Conservation (phyloP, 2,113 vertebrate species). For the Plestiodon gilberti region DNA sequence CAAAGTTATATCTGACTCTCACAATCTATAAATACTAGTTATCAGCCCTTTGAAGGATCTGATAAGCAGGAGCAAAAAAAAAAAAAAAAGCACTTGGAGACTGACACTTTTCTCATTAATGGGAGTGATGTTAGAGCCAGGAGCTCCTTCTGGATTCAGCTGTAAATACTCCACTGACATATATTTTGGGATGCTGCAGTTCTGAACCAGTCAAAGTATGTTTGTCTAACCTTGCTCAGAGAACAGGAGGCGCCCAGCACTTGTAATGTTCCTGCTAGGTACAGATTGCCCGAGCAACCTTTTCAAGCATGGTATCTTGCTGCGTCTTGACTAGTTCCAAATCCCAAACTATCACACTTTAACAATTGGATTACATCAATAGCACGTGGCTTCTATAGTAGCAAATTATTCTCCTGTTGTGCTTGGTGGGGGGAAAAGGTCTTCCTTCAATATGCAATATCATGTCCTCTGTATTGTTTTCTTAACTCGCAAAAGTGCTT, state of each 20-base stretch:
- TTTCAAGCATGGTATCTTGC: conserved; percentile 52
- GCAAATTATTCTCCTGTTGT: conserved; percentile 43
- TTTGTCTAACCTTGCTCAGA: conserved; percentile 61
- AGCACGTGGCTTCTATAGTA: conserved; percentile 50
- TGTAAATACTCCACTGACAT: conserved; percentile 76
- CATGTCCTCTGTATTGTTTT: conserved; percentile 25
- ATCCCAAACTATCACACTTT: conserved; percentile 49
- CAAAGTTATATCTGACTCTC: conserved; percentile 79
- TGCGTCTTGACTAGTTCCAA: conserved; percentile 62
- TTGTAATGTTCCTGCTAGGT: conserved; percentile 53
- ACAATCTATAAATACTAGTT: conserved; percentile 80
- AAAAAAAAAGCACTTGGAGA: conserved; percentile 67
- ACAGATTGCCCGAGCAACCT: conserved; percentile 25
- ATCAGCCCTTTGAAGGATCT: conserved; percentile 80
- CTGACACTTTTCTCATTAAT: conserved; percentile 82
- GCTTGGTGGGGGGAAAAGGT: conserved; percentile 25
- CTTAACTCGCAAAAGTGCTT: not conserved
- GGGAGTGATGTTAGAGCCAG: conserved; percentile 66
- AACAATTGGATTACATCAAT: conserved; percentile 60
- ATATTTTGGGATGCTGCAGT: conserved; percentile 63
- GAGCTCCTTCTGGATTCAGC: conserved; percentile 72
- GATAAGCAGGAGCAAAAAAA: conserved; percentile 67
- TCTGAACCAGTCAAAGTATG: conserved; percentile 59
- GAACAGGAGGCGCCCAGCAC: conserved; percentile 54
- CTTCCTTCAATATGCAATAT: conserved; percentile 19